phyloP scores from a whole-genome alignment of 2,113 vertebrate species.

The Phrynocephalus versicolor region DNA sequence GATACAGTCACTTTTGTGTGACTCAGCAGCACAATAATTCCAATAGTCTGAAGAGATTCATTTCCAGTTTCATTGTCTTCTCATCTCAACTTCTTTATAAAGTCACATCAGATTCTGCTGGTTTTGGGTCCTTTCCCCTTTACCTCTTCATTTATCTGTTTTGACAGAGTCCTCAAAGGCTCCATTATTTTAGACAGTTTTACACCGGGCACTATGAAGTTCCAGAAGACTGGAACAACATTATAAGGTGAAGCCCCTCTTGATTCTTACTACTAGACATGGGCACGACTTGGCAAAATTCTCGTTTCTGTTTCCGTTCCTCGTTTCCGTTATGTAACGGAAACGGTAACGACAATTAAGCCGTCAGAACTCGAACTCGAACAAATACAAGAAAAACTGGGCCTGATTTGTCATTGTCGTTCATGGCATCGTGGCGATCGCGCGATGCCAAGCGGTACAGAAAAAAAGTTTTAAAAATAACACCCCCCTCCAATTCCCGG shows the following conservation, averaged over 20 bases:
- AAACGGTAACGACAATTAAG: too few species aligned
- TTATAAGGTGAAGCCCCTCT: neutral
- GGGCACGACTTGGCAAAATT: too few species aligned
- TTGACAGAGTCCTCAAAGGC: slow-evolving; percentile 1
- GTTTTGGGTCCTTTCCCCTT: neutral
- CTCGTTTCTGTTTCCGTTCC: too few species aligned
- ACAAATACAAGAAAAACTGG: too few species aligned
- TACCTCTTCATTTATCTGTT: neutral
- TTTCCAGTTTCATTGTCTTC: neutral
- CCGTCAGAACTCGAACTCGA: too few species aligned
- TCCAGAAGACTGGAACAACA: neutral
- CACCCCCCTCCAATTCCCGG: too few species aligned
- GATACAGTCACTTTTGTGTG: neutral
- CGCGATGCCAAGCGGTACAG: too few species aligned
- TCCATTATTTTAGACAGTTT: neutral
- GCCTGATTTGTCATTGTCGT: too few species aligned
- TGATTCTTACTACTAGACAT: too few species aligned
- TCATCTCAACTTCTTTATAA: neutral
- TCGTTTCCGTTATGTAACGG: too few species aligned
- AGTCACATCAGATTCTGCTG: neutral
- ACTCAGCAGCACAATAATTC: neutral
- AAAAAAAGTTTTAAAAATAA: too few species aligned
- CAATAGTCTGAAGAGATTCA: neutral
- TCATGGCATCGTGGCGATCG: too few species aligned
- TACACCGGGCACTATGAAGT: neutral